A percentile compares a stretch with the other conserved stretches of the same genome.
Conservation (phyloP, 2,888 invertebrate genomes). For the Timema podura region DNA sequence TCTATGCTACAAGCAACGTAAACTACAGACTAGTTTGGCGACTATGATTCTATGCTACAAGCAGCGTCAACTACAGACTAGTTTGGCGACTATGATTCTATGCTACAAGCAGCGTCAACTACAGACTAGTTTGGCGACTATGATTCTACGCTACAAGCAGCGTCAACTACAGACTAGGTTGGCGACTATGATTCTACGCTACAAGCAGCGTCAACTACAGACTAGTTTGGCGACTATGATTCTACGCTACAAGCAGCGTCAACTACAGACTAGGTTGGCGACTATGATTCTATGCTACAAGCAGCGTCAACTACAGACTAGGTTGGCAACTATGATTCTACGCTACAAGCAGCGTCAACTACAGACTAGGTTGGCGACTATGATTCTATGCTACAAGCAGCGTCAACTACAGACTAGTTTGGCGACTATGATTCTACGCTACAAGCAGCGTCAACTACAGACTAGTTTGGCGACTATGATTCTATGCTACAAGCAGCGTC, state of each 20-base stretch:
- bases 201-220: neutral
- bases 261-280: neutral
- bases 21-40: neutral
- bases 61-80: neutral
- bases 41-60: neutral
- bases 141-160: neutral
- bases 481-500: neutral
- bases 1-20: neutral
- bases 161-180: neutral
- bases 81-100: too few species aligned
- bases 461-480: neutral
- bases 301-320: neutral
- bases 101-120: neutral
- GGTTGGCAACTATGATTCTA: too few species aligned
- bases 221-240: neutral
- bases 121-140: neutral
- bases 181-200: too few species aligned
- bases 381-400: neutral
- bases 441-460: neutral
- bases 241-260: neutral
- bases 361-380: neutral
- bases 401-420: neutral
- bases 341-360: neutral
- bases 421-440: too few species aligned
- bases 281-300: neutral